Evolutionary conservation across 37 sponge, comb jelly and placozoan genomes (phyloP).

Genomic region (Halichondria panicea): DNA sequence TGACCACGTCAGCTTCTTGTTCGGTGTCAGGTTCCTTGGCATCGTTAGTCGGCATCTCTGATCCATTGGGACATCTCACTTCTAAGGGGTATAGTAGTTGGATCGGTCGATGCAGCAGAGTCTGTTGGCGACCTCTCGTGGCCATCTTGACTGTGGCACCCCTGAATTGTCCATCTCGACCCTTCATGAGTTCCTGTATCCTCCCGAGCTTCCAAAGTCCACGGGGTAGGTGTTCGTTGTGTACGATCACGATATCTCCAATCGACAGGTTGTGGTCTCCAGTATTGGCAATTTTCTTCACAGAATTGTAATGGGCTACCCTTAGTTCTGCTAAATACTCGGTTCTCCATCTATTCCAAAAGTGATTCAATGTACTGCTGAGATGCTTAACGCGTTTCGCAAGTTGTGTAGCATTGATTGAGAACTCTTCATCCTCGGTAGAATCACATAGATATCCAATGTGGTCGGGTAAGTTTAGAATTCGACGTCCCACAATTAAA

Average conservation of each 20-base stretch:
- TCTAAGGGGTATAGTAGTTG: too few relatives aligned
- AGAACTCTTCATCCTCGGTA: slow-evolving; percentile 18
- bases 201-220: too few relatives aligned
- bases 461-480: slow-evolving; percentile 12
- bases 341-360: slow-evolving; percentile 13
- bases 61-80: too few relatives aligned
- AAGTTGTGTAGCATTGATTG: slow-evolving; percentile 5
- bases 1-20: too few relatives aligned
- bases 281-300: background rate
- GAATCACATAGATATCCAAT: background rate
- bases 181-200: too few relatives aligned
- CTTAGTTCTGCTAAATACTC: background rate
- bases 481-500: slow-evolving; percentile 12
- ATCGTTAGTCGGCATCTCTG: too few relatives aligned
- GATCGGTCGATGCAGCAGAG: too few relatives aligned
- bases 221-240: too few relatives aligned
- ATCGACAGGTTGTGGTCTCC: background rate
- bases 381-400: slow-evolving; percentile 1
- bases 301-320: background rate
- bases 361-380: background rate
- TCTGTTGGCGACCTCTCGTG: too few relatives aligned
- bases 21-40: too few relatives aligned
- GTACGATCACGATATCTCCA: too few relatives aligned
- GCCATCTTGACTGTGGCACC: background rate
- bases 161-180: too few relatives aligned